These are phyloP conservation scores for Zaprionus tsacasi DNA, from an alignment of 1,140 invertebrate species.

Conservation along the genomic window DNA sequence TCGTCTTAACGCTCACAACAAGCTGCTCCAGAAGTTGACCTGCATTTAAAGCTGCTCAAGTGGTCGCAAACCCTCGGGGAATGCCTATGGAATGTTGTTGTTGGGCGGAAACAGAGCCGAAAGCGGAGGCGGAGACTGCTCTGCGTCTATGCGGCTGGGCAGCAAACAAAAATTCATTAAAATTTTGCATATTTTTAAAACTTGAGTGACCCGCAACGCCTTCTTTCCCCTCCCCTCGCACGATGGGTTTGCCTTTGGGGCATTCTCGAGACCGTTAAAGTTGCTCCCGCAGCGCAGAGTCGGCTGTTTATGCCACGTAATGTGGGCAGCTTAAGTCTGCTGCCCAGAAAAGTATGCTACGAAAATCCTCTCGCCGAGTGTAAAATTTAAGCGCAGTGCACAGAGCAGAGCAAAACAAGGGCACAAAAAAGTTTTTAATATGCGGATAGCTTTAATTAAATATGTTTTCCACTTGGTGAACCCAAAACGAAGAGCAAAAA, in stretches of 20 bases:
- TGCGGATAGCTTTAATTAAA: slow-evolving; percentile 83
- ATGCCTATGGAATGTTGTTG: slow-evolving; percentile 39
- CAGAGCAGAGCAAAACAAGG: slow-evolving; percentile 15
- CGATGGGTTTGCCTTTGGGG: slow-evolving; percentile 49
- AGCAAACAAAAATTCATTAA: slow-evolving; percentile 79
- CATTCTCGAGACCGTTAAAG: slow-evolving; percentile 69
- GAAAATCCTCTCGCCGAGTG: slow-evolving; percentile 62
- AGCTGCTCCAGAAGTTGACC: slow-evolving; percentile 55
- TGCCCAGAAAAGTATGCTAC: slow-evolving; percentile 55
- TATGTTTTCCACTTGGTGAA: slow-evolving; percentile 79
- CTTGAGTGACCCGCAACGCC: slow-evolving; percentile 64
- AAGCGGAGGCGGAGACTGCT: background rate
- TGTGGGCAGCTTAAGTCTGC: slow-evolving; percentile 76
- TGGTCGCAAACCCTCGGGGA: slow-evolving; percentile 38
- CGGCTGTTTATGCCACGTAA: slow-evolving; percentile 74
- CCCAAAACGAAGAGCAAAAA: slow-evolving; percentile 49
- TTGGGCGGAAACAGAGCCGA: background rate
- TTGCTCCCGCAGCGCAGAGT: slow-evolving; percentile 38
- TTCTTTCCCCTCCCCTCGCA: background rate
- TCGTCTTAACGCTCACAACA: slow-evolving; percentile 55
- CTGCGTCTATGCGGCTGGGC: slow-evolving; percentile 1
- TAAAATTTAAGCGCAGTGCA: slow-evolving; percentile 65
- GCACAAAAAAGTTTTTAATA: slow-evolving; percentile 74
- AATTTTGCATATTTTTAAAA: slow-evolving; percentile 82
- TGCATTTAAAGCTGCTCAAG: slow-evolving; percentile 78